These are phyloP conservation scores for Corynorhinus townsendii DNA, from an alignment of 2,113 vertebrate species.

Conservation along the genomic window DNA sequence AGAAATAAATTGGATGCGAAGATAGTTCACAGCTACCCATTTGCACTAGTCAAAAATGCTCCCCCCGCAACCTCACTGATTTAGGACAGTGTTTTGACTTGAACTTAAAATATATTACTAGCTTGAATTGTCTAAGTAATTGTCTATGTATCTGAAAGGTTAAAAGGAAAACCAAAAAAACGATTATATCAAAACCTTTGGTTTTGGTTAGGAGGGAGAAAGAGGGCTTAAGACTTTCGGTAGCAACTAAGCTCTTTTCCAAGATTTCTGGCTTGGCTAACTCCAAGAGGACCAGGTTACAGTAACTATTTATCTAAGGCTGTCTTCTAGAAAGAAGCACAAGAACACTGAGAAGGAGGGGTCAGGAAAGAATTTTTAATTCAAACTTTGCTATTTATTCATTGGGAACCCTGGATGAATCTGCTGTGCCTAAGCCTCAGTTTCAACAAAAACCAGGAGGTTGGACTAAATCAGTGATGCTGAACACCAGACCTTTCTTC, in stretches of 20 bases:
- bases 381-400: neutral
- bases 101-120: neutral
- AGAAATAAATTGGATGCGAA: neutral
- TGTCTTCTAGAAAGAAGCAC: neutral
- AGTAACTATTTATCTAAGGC: neutral
- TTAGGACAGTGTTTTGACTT: neutral
- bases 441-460: neutral
- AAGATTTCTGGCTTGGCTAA: neutral
- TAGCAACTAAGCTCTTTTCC: neutral
- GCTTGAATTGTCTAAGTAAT: no score
- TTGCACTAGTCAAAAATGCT: neutral
- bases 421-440: neutral
- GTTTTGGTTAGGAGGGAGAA: neutral
- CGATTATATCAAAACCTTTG: neutral
- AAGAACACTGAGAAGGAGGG: neutral
- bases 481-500: neutral
- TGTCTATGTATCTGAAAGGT: neutral
- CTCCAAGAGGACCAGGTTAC: neutral
- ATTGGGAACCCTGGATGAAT: neutral
- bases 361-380: neutral
- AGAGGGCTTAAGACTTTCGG: neutral
- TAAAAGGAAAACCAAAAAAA: neutral
- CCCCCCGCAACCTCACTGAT: neutral
- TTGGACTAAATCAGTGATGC: neutral
- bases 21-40: neutral